Percentiles rank a stretch among this genome's conserved stretches.
phyloP scores from a whole-genome alignment of 1,140 invertebrate genomes.

The Caligus rogercresseyi region DNA sequence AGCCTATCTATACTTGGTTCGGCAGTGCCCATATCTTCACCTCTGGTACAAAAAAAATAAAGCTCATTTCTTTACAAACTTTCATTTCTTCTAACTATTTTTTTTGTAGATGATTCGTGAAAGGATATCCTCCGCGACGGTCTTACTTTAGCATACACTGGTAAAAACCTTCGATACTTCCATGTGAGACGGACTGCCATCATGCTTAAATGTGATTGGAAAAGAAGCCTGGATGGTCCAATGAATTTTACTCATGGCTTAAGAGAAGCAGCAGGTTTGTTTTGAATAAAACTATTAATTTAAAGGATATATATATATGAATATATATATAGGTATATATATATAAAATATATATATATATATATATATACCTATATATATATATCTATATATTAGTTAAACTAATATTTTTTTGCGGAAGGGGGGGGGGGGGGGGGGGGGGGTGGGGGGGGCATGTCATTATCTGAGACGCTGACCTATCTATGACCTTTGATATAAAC shows the following conservation, averaged over 20 bases:
- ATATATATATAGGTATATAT: no score
- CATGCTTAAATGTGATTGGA: constrained; percentile 19
- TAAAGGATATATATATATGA: no score
- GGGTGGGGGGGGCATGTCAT: no score
- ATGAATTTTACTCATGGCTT: constrained; percentile 18
- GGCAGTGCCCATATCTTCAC: constrained; percentile 41
- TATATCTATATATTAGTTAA: no score
- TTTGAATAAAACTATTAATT: no score
- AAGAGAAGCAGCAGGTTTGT: constrained; percentile 12
- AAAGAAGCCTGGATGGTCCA: constrained; percentile 14
- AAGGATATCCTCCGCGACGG: constrained; percentile 55
- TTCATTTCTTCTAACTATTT: background rate
- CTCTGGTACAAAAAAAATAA: constrained; percentile 36
- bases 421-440: no score
- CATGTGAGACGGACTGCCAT: constrained; percentile 48
- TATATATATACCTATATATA: no score
- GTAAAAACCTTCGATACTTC: constrained; percentile 42
- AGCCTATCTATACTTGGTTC: constrained; percentile 38
- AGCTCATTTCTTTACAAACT: background rate
- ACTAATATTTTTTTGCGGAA: background rate
- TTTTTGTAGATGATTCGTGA: constrained; percentile 46
- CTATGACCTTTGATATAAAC: no score
- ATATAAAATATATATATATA: no score
- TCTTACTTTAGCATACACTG: constrained; percentile 48
- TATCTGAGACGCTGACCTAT: no score